These are phyloP conservation scores for Podargus strigoides DNA, from an alignment of 2,797 vertebrate species.

Conservation along the genomic window DNA sequence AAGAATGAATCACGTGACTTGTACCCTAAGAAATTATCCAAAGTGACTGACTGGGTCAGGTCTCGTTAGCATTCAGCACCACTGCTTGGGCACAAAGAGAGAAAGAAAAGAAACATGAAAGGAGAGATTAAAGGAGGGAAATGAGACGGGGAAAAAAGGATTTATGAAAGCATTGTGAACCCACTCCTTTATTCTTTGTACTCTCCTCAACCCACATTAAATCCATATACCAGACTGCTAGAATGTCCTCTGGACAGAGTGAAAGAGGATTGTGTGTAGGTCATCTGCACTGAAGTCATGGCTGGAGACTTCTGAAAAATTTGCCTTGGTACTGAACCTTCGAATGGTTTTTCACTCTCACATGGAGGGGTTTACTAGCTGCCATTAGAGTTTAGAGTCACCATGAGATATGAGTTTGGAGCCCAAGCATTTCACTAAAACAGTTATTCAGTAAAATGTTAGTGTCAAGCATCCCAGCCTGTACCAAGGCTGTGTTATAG, in stretches of 20 bases:
- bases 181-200: neutral
- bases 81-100: neutral
- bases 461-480: neutral
- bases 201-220: neutral
- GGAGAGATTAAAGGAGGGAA: constrained; percentile 33
- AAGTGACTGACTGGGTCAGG: neutral
- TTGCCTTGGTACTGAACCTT: neutral
- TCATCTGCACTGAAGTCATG: neutral
- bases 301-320: neutral
- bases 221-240: neutral
- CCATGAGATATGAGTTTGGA: neutral
- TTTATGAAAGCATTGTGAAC: constrained; percentile 20
- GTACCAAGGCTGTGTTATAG: neutral
- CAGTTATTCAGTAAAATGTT: neutral
- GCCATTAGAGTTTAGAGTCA: neutral
- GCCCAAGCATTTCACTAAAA: neutral
- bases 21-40: neutral
- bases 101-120: constrained; percentile 42
- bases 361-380: neutral
- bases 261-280: neutral
- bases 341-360: neutral
- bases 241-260: neutral
- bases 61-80: neutral
- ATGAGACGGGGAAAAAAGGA: neutral
- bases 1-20: neutral